Evolutionary conservation across 2,888 invertebrate species (phyloP).

Genomic region (Epinotia bilunana): DNA sequence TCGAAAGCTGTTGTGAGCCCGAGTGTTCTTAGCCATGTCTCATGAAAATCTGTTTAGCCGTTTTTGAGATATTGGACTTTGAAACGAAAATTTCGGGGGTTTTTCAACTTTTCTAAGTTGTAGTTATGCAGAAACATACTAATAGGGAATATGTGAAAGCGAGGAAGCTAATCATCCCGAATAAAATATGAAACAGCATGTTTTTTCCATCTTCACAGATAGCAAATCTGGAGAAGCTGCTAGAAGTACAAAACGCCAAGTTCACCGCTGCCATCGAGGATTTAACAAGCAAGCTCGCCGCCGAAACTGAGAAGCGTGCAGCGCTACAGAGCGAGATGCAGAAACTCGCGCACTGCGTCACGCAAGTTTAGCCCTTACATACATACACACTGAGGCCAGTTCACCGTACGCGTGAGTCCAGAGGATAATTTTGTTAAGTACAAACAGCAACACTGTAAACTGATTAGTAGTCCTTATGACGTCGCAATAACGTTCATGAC

Average conservation of each 20-base stretch:
- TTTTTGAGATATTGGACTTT: too few relatives aligned
- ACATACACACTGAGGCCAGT: constrained; percentile 48
- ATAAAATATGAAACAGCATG: too few relatives aligned
- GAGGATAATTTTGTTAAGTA: constrained; percentile 58
- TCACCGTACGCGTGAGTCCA: constrained; percentile 50
- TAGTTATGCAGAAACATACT: too few relatives aligned
- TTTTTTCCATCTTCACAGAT: constrained; percentile 66
- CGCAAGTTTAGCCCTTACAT: constrained; percentile 85
- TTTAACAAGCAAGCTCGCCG: constrained; percentile 84
- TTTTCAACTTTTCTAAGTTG: too few relatives aligned
- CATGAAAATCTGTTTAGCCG: too few relatives aligned
- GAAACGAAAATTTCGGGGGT: too few relatives aligned
- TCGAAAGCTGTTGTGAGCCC: too few relatives aligned
- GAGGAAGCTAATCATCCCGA: too few relatives aligned
- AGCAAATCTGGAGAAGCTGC: constrained; percentile 83
- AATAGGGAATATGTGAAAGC: too few relatives aligned
- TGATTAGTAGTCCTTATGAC: too few relatives aligned
- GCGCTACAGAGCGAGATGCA: constrained; percentile 87
- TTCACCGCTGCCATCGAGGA: constrained; percentile 87
- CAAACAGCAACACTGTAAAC: background rate
- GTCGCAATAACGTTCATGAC: too few relatives aligned
- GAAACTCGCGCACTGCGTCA: constrained; percentile 88
- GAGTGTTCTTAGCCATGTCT: too few relatives aligned
- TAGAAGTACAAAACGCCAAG: constrained; percentile 84
- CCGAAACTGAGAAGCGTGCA: constrained; percentile 86